Conservation (phyloP, 2,113 vertebrate genomes). For the Empidonax alnorum region DNA sequence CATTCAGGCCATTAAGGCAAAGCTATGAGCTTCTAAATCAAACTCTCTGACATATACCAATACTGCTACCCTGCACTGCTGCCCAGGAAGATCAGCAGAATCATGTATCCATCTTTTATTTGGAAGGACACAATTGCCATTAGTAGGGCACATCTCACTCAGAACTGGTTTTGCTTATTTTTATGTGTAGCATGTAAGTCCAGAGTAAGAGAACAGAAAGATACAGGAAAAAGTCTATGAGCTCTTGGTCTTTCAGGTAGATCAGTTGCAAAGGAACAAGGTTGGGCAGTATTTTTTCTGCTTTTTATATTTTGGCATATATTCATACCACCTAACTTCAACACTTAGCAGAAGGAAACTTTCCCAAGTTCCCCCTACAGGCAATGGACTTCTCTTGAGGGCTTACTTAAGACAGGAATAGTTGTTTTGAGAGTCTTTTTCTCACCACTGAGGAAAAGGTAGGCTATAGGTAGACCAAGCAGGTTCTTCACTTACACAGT, state of each 20-base stretch:
- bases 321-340: background rate
- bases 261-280: background rate
- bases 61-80: background rate
- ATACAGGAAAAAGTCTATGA: background rate
- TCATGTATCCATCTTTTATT: rapidly evolving
- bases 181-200: background rate
- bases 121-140: background rate
- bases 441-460: background rate
- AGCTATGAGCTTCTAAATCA: background rate
- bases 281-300: background rate
- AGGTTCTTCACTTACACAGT: background rate
- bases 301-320: background rate
- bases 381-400: background rate
- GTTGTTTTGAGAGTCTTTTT: background rate
- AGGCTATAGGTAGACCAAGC: background rate
- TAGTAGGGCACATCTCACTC: background rate
- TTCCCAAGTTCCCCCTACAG: background rate
- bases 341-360: background rate
- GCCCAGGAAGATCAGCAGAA: background rate
- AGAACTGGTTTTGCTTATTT: background rate
- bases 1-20: background rate
- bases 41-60: background rate
- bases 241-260: background rate
- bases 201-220: background rate
- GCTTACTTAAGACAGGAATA: background rate